These are phyloP conservation scores for Hiodon tergisus DNA, from an alignment of 2,113 vertebrate genomes.

Conservation along the genomic window DNA sequence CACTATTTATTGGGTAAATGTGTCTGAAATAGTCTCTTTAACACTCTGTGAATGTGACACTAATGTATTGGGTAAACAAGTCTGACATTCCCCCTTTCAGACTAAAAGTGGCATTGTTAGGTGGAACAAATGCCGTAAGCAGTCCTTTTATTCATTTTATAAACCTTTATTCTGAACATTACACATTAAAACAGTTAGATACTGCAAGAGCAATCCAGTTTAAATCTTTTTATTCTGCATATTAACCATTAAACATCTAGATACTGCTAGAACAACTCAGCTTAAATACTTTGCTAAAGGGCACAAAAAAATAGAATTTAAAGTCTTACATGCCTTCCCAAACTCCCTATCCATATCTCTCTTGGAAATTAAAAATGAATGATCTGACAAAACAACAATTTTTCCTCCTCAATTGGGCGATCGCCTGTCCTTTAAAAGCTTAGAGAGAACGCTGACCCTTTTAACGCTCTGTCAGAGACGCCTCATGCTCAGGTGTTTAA, in stretches of 20 bases:
- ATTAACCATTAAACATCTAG: constrained; percentile 29
- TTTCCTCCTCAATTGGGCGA: too few relatives aligned
- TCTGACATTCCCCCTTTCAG: too few relatives aligned
- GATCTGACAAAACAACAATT: too few relatives aligned
- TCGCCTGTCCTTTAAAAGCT: background rate
- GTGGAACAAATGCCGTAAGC: background rate
- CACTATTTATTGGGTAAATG: too few relatives aligned
- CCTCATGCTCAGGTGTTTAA: background rate
- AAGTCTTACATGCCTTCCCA: too few relatives aligned
- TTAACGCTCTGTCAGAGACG: background rate
- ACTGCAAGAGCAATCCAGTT: background rate
- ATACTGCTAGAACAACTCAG: background rate
- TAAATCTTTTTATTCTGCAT: constrained; percentile 19
- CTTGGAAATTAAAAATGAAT: too few relatives aligned
- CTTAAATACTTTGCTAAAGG: background rate
- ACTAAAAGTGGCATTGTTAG: too few relatives aligned
- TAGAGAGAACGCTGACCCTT: background rate
- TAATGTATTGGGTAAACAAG: too few relatives aligned
- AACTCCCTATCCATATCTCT: too few relatives aligned
- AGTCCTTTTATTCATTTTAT: background rate
- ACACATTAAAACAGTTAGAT: constrained; percentile 20
- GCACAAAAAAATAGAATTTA: background rate
- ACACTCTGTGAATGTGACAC: too few relatives aligned
- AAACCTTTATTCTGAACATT: constrained; percentile 29
- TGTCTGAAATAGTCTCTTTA: too few relatives aligned